Evolutionary conservation across 2,797 vertebrate species (phyloP).

Genomic region (Melopsittacus undulatus): DNA sequence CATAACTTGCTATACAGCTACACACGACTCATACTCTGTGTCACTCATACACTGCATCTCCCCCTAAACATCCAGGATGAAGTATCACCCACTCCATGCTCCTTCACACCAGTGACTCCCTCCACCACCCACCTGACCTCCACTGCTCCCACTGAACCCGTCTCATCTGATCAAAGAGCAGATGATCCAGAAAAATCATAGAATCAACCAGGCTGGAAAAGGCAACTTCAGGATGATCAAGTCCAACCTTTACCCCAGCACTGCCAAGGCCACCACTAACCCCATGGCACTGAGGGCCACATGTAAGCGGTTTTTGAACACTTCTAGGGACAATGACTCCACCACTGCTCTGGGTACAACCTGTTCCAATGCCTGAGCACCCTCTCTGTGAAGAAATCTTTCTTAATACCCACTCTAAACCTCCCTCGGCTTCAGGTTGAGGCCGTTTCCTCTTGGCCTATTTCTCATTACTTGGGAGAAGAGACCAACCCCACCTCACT

Average conservation of each 20-base stretch:
- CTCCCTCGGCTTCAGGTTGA: neutral
- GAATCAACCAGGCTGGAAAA: neutral
- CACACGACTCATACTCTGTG: neutral
- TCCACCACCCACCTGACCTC: neutral
- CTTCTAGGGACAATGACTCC: neutral
- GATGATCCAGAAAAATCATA: neutral
- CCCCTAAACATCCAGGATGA: neutral
- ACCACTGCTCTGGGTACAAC: neutral
- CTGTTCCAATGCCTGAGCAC: neutral
- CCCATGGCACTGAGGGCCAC: neutral
- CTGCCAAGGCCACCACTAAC: neutral
- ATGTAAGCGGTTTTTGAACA: neutral
- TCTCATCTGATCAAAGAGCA: neutral
- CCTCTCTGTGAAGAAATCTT: neutral
- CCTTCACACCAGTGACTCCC: neutral
- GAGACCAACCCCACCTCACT: neutral
- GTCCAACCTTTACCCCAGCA: neutral
- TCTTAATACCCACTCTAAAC: neutral
- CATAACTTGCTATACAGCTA: neutral
- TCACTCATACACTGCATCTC: neutral
- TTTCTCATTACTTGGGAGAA: neutral
- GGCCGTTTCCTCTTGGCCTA: neutral
- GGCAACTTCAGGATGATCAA: neutral
- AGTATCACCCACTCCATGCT: fast-evolving
- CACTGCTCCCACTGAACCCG: neutral